Evolutionary conservation across 2,888 invertebrate species (phyloP).

Genomic region (Rugalucina vietnamica): DNA sequence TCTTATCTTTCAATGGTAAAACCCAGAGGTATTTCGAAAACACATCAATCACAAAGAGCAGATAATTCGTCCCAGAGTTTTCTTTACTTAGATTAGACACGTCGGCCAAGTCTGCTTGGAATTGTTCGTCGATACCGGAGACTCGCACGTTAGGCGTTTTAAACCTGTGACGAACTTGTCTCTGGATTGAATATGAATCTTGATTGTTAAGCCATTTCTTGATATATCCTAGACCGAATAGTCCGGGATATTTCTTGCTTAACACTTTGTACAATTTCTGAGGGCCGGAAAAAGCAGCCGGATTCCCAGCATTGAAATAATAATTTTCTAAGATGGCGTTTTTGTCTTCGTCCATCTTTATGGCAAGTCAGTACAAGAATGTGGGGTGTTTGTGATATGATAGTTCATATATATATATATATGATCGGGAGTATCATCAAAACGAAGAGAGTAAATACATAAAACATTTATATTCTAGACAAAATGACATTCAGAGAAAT

Average conservation of each 20-base stretch:
- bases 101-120: not conserved
- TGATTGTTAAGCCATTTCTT: conserved; percentile 10
- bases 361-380: no score
- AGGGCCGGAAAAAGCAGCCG: conserved; percentile 17
- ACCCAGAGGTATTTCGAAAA: conserved; percentile 7
- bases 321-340: not conserved
- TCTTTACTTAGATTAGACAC: conserved; percentile 6
- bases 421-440: no score
- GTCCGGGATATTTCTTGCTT: not conserved
- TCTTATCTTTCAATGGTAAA: conserved; percentile 14
- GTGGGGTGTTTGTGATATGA: no score
- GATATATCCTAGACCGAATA: not conserved
- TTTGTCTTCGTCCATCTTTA: no score
- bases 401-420: no score
- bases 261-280: not conserved
- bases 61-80: not conserved
- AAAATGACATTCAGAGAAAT: no score
- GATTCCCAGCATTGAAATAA: conserved; percentile 1
- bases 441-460: no score
- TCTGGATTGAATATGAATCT: conserved; percentile 18
- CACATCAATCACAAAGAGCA: conserved; percentile 18
- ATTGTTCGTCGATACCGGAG: not conserved
- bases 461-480: no score
- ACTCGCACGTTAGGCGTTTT: conserved; percentile 20
- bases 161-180: conserved; percentile 1